These are phyloP conservation scores for Caenorhabditis parvicauda DNA, from an alignment of 2,888 invertebrate genomes.

Conservation along the genomic window DNA sequence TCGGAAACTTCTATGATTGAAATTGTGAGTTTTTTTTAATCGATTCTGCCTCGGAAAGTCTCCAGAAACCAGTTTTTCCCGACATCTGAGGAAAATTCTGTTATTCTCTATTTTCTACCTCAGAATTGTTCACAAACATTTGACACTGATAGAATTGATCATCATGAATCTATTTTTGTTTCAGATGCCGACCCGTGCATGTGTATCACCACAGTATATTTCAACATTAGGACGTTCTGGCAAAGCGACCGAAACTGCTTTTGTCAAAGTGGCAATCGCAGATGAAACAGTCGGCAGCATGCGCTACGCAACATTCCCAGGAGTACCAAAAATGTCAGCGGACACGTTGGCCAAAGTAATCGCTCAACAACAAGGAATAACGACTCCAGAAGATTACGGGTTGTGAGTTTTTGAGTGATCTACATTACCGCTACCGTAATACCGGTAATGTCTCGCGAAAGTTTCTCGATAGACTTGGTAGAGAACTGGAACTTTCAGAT, in stretches of 20 bases:
- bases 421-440: too few species aligned
- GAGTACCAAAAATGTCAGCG: conserved; percentile 87
- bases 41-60: too few species aligned
- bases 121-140: too few species aligned
- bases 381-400: conserved; percentile 93
- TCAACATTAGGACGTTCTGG: too few species aligned
- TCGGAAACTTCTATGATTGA: conserved; percentile 6
- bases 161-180: too few species aligned
- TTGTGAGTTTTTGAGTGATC: conserved; percentile 73
- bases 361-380: conserved; percentile 89
- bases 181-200: conserved; percentile 9
- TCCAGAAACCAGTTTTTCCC: too few species aligned
- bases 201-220: conserved; percentile 14
- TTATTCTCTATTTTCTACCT: too few species aligned
- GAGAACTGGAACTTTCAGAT: too few species aligned
- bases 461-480: too few species aligned
- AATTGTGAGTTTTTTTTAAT: conserved; percentile 7
- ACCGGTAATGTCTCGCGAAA: too few species aligned
- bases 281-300: conserved; percentile 90
- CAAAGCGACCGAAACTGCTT: conserved; percentile 28
- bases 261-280: conserved; percentile 83
- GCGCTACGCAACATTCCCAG: conserved; percentile 77
- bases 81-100: too few species aligned
- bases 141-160: too few species aligned
- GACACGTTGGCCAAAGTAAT: conserved; percentile 84